Base-by-base conservation (phyloP, 2,888 invertebrate genomes). In the Drosophila ezoana region DNA sequence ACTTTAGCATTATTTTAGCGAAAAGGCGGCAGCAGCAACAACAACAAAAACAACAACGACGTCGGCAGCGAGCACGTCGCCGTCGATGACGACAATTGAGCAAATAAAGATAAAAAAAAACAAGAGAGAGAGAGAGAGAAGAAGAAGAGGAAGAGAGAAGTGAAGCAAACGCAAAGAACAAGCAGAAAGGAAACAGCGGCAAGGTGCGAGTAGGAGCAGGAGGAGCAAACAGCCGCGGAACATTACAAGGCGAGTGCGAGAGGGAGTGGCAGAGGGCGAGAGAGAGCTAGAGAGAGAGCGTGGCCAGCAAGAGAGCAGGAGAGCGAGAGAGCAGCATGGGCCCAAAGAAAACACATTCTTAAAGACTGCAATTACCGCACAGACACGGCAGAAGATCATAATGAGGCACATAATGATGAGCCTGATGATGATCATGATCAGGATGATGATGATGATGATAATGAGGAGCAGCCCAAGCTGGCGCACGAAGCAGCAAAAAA, bases 1-100 rank as follows among this genome's bases (percentile, higher is more conserved):
- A 79, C 82, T 82, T 76, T 72, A 85, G 86, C 81, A 85, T 89
- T 86, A 89, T 89, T 87, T 88, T 83, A 88, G 86, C 89, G 71
- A 79, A 73, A 72, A 61, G 44, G 32, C 62, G 73, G 53, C 68
- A 68, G 41, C 68, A 71, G 56, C 70, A 73, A 48, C 64, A 60
- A 37, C 54, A 58, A 47, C 61, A 44, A 51, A 58, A 56, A 47
- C 56, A 57, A 48, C 53, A 45, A 57, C 59, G 53, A 47, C 61
- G 41, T 52, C 59, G 52, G 60, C 44, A 37, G 72, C 63, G 40
- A 58, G 63, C 66, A 73, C 76, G 64, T 64, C 77, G 73, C 60
- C 68, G 70, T 64, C 74, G 79, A 77, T 81, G 78, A 76, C 86
- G 76, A 89, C 89, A 89, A 89, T 84, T 80, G 79, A 80, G 73